Conservation (phyloP, 2,888 invertebrate genomes). For the Hemithea aestivaria region DNA sequence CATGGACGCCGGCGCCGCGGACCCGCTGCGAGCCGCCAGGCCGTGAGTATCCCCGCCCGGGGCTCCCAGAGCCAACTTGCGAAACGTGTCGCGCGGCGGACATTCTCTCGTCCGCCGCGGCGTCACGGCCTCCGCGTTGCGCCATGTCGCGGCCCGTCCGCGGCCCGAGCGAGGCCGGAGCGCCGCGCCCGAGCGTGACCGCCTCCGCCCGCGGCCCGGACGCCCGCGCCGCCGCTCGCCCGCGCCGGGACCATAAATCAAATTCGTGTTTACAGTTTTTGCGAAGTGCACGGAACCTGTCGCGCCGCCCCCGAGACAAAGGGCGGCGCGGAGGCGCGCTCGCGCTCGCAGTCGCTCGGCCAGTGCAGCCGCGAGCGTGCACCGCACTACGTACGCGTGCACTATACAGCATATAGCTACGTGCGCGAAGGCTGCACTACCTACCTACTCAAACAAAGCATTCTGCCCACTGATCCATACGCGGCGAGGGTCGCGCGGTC, state of each 20-base stretch:
- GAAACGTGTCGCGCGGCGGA: conserved; percentile 71
- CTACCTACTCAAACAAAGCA: conserved; percentile 76
- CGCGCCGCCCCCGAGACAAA: conserved; percentile 64
- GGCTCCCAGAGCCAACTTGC: conserved; percentile 70
- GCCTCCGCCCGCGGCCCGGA: conserved; percentile 50
- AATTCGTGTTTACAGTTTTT: conserved; percentile 74
- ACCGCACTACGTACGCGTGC: conserved; percentile 48
- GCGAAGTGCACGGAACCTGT: conserved; percentile 57
- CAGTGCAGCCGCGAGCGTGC: conserved; percentile 60
- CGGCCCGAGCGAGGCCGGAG: conserved; percentile 53
- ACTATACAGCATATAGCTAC: conserved; percentile 53
- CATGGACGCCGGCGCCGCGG: conserved; percentile 74
- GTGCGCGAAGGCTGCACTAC: conserved; percentile 73
- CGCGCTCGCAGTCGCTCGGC: conserved; percentile 56
- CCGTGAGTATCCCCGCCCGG: conserved; percentile 70
- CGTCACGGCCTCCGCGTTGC: conserved; percentile 77
- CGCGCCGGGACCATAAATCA: conserved; percentile 59
- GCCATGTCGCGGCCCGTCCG: conserved; percentile 60
- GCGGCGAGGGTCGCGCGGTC: conserved; percentile 49
- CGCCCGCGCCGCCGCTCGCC: conserved; percentile 32
- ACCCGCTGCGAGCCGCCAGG: conserved; percentile 75
- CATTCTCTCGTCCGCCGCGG: conserved; percentile 75
- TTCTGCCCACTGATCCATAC: conserved; percentile 67
- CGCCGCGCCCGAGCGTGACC: conserved; percentile 75
- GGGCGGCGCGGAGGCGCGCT: conserved; percentile 52